Percentiles rank a stretch among this genome's conserved stretches.
phyloP scores from a whole-genome alignment of 2,113 vertebrate genomes.

The Callopanchax toddi region DNA sequence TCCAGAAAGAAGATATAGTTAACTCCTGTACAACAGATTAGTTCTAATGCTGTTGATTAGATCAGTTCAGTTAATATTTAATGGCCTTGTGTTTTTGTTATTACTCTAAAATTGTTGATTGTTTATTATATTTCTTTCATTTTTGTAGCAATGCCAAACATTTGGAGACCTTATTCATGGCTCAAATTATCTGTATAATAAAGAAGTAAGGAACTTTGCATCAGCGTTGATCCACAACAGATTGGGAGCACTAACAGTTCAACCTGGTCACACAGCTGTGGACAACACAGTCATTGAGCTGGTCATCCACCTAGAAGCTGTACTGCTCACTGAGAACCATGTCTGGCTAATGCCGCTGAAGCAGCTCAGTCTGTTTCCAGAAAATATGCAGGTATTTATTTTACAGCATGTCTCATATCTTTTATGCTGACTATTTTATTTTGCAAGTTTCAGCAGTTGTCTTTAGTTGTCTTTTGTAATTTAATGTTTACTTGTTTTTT shows the following conservation, averaged over 20 bases:
- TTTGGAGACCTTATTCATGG: constrained; percentile 71
- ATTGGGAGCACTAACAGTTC: constrained; percentile 51
- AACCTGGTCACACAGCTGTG: neutral
- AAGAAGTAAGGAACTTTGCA: constrained; percentile 66
- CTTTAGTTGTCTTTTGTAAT: neutral
- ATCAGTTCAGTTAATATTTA: neutral
- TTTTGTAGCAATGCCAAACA: constrained; percentile 38
- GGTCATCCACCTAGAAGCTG: constrained; percentile 72
- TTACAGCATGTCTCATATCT: neutral
- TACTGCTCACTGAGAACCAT: constrained; percentile 74
- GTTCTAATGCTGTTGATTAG: neutral
- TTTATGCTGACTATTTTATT: neutral
- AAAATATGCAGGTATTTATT: constrained; percentile 82
- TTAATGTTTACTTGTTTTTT: neutral
- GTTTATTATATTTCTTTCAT: neutral
- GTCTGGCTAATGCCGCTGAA: constrained; percentile 76
- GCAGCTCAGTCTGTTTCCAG: constrained; percentile 78
- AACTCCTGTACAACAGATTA: too few species aligned
- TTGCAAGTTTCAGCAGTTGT: neutral
- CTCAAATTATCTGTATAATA: constrained; percentile 59
- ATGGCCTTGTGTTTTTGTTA: neutral
- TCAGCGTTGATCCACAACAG: constrained; percentile 75
- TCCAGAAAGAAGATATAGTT: too few species aligned
- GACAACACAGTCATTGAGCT: constrained; percentile 67
- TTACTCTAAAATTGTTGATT: neutral